These are phyloP conservation scores for Hirtodrosophila duncani DNA, from an alignment of 2,888 invertebrate genomes.

Conservation along the genomic window DNA sequence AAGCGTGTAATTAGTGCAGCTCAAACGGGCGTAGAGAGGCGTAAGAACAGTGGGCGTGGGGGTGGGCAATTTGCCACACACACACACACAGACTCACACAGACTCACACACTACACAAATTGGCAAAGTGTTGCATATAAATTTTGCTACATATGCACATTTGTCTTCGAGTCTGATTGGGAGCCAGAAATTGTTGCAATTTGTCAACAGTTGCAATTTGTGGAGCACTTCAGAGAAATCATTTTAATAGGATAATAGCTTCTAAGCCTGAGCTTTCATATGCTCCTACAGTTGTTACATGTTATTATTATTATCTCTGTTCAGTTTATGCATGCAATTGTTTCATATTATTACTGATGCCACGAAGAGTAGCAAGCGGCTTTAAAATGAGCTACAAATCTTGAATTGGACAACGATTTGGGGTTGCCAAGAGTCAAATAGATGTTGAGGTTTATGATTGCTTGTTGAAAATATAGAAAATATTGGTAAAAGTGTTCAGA, in stretches of 20 bases:
- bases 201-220: slow-evolving; percentile 22
- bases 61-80: no score
- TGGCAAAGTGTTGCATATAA: slow-evolving; percentile 58
- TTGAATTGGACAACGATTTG: no score
- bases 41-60: no score
- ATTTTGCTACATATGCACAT: slow-evolving; percentile 51
- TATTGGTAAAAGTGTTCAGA: no score
- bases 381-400: no score
- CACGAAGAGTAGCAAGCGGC: no score
- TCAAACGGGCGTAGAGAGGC: background rate
- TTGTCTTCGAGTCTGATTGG: slow-evolving; percentile 54
- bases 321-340: slow-evolving; percentile 15
- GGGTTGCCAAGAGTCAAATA: no score
- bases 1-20: slow-evolving; percentile 54
- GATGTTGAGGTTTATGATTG: no score
- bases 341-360: background rate
- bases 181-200: slow-evolving; percentile 13
- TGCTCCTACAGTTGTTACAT: background rate
- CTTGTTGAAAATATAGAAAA: no score
- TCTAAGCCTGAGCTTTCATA: background rate
- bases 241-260: background rate
- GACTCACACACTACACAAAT: slow-evolving; percentile 50
- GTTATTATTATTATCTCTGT: slow-evolving; percentile 4
- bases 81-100: no score
- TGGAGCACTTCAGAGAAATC: background rate